Percentiles rank a stretch among this genome's conserved stretches.
Conservation (phyloP, 1,140 invertebrate species). For the Aradophagus sp. region DNA sequence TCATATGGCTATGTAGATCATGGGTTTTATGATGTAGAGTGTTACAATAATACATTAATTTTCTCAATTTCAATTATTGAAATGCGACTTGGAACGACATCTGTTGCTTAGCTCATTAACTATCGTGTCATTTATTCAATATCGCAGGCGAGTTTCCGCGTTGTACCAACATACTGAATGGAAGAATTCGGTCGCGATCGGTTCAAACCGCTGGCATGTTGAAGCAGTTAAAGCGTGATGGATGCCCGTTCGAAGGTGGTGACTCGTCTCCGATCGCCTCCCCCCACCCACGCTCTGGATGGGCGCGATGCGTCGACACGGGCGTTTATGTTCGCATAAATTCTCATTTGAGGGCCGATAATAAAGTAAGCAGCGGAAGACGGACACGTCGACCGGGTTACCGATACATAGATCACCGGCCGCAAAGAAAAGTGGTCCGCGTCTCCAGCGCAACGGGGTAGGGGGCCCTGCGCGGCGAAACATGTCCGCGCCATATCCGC, state of each 20-base stretch:
- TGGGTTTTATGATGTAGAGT: too few relatives aligned
- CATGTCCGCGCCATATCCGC: slow-evolving; percentile 10
- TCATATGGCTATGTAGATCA: too few relatives aligned
- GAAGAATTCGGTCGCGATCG: slow-evolving; percentile 26
- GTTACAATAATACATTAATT: too few relatives aligned
- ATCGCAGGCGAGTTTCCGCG: slow-evolving; percentile 1
- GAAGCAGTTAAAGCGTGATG: slow-evolving; percentile 59
- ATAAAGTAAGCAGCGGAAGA: slow-evolving; percentile 70
- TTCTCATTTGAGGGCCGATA: slow-evolving; percentile 72
- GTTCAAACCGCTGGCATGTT: slow-evolving; percentile 41
- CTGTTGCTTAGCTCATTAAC: too few relatives aligned
- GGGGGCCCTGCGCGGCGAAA: slow-evolving; percentile 10
- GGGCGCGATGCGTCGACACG: slow-evolving; percentile 63
- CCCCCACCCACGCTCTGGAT: slow-evolving; percentile 62
- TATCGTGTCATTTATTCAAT: too few relatives aligned
- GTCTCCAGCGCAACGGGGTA: slow-evolving; percentile 10
- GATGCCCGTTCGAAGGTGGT: slow-evolving; percentile 58
- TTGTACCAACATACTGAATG: too few relatives aligned
- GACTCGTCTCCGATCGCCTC: slow-evolving; percentile 31
- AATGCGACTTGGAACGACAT: too few relatives aligned
- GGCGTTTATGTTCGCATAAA: slow-evolving; percentile 72
- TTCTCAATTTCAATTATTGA: too few relatives aligned
- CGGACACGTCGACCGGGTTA: slow-evolving; percentile 62
- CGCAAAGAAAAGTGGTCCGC: slow-evolving; percentile 46
- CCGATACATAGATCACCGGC: slow-evolving; percentile 67